Evolutionary conservation across 2,888 invertebrate species (phyloP).

Genomic region (Cerastoderma edule): DNA sequence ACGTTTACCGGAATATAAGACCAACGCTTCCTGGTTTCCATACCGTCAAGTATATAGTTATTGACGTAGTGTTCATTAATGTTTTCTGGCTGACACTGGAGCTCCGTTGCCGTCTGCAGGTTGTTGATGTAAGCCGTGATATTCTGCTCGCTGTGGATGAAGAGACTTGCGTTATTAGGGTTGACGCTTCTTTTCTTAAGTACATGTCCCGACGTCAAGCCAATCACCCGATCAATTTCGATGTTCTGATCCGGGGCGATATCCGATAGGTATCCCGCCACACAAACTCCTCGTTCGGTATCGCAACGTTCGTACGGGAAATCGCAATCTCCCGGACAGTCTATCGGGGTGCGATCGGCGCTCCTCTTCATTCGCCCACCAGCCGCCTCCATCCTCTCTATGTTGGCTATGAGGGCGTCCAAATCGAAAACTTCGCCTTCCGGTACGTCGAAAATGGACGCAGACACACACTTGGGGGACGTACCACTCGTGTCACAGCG

Average conservation of each 20-base stretch:
- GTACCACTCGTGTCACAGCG: conserved; percentile 57
- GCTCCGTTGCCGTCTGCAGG: conserved; percentile 38
- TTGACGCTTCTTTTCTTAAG: too few species aligned
- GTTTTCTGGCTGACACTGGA: conserved; percentile 53
- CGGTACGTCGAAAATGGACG: conserved; percentile 56
- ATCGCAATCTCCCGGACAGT: too few species aligned
- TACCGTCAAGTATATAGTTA: conserved; percentile 58
- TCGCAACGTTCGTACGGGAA: too few species aligned
- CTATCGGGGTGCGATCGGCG: neutral
- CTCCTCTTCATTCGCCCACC: neutral
- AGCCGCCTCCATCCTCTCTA: too few species aligned
- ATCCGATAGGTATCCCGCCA: too few species aligned
- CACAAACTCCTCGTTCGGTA: too few species aligned
- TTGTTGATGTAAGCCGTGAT: conserved; percentile 34
- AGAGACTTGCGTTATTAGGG: too few species aligned
- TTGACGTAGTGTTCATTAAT: conserved; percentile 53
- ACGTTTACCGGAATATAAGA: conserved; percentile 63
- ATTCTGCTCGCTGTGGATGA: conserved; percentile 29
- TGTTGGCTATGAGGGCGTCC: conserved; percentile 18
- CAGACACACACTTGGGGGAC: conserved; percentile 55
- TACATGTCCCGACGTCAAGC: too few species aligned
- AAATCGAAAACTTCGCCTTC: conserved; percentile 45
- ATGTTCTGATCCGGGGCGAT: too few species aligned
- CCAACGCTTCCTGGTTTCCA: conserved; percentile 56
- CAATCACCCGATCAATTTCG: too few species aligned